A percentile compares a stretch with the other conserved stretches of the same genome.
Conservation (phyloP, 2,797 vertebrate genomes). For the Lepus townsendii region DNA sequence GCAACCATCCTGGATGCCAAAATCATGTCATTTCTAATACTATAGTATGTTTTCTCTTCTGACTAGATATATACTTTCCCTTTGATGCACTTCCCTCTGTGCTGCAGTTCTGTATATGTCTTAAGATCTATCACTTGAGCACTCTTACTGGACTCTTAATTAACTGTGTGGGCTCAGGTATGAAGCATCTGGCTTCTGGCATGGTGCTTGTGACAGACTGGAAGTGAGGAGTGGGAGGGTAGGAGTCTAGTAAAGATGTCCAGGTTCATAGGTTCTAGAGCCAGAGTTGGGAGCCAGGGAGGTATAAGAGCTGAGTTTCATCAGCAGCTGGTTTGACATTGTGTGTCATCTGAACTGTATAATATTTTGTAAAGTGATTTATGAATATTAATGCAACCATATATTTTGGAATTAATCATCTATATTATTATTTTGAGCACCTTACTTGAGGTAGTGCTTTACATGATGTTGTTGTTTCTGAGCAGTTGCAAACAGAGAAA, state of each 20-base stretch:
- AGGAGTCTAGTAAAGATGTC: no score
- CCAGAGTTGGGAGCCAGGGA: no score
- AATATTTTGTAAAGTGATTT: background rate
- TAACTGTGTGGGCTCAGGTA: no score
- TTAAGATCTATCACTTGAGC: no score
- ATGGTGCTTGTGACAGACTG: no score
- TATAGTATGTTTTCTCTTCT: background rate
- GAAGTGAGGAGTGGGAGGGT: no score
- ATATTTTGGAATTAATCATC: background rate
- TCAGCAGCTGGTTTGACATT: background rate
- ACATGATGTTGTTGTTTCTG: background rate
- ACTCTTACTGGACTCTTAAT: no score
- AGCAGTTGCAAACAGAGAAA: no score
- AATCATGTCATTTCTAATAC: background rate
- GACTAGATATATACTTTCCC: background rate
- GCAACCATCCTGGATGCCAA: background rate
- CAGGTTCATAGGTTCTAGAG: no score
- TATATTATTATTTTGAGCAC: background rate
- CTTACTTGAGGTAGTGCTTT: background rate
- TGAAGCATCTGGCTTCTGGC: no score
- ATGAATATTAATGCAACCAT: no score
- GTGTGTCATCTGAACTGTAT: background rate
- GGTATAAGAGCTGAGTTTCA: background rate
- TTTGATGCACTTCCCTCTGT: background rate
- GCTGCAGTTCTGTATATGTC: no score